phyloP scores from a whole-genome alignment of 2,888 invertebrate species.

The Noctua fimbriata region DNA sequence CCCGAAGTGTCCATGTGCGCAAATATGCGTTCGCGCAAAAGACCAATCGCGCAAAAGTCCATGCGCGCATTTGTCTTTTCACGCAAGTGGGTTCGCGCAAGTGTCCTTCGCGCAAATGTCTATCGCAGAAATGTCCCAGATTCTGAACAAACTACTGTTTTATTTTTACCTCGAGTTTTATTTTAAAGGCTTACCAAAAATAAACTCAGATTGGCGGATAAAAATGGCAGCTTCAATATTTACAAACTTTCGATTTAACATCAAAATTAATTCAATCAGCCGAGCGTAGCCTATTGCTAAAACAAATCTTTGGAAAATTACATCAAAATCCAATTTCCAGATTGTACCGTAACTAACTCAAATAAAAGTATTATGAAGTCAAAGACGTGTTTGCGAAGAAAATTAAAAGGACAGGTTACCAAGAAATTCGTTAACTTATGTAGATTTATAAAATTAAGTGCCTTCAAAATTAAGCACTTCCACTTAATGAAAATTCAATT shows the following conservation, averaged over 20 bases:
- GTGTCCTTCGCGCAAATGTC: no score
- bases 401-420: conserved; percentile 11
- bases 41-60: no score
- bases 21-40: no score
- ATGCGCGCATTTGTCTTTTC: no score
- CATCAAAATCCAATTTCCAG: background rate
- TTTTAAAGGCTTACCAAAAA: background rate
- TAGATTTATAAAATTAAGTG: background rate
- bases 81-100: no score
- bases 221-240: background rate
- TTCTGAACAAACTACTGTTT: no score
- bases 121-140: no score
- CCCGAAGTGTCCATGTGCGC: no score
- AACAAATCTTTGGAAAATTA: background rate
- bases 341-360: background rate
- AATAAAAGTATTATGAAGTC: conserved; percentile 20
- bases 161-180: no score
- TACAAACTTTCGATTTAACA: background rate
- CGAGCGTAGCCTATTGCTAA: background rate
- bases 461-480: background rate
- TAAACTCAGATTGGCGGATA: background rate
- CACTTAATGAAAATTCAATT: conserved; percentile 3
- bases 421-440: background rate
- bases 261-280: background rate
- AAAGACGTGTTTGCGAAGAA: conserved; percentile 9